Base-by-base conservation (phyloP, 2,113 vertebrate genomes). In the Hyla sarda region DNA sequence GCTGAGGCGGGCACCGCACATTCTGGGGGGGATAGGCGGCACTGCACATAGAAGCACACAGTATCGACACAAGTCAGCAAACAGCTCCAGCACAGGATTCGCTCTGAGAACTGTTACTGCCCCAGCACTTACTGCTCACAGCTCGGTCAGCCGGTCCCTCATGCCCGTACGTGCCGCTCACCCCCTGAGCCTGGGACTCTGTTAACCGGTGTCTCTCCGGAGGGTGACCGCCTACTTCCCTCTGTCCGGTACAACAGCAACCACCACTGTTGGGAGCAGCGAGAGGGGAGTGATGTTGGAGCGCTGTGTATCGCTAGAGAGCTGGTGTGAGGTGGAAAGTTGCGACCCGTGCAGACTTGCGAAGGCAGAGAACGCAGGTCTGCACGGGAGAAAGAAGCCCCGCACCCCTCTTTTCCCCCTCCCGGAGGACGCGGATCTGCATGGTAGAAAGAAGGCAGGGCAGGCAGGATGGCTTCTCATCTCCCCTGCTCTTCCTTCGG, bases 71-170 rank as follows among this genome's bases (percentile, higher is more conserved):
- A 47, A 32, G 6, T n/a, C 32, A 48, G n/a, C 37, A 73, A 11
- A 3, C n/a, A n/a, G n/a, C n/a, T n/a, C n/a, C n/a, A n/a, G 17
- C 17, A 23, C 78, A 25, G 10, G 21, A 1, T 21, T 60, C 17
- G 8, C 52, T 65, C 7, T 13, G 67, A 73, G 73, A 34, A 85
- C 72, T 73, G 72, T 85, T 77, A 76, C 34, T 60, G 19, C 11
- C 3, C 19, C 12, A 65, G 14, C 81, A 52, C 96, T 96, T 91
- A 97, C 97, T 90, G 92, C 93, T 21, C 90, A 89, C n/a, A n/a
- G n/a, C n/a, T n/a, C n/a, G n/a, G n/a, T n/a, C n/a, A n/a, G n/a
- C n/a, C n/a, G n/a, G n/a, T n/a, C n/a, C n/a, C n/a, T n/a, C n/a
- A n/a, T n/a, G n/a, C n/a, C n/a, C 89, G 98, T 73, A 2, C 28